Evolutionary conservation across 2,888 invertebrate species (phyloP).

Genomic region (Saturnia japonica): DNA sequence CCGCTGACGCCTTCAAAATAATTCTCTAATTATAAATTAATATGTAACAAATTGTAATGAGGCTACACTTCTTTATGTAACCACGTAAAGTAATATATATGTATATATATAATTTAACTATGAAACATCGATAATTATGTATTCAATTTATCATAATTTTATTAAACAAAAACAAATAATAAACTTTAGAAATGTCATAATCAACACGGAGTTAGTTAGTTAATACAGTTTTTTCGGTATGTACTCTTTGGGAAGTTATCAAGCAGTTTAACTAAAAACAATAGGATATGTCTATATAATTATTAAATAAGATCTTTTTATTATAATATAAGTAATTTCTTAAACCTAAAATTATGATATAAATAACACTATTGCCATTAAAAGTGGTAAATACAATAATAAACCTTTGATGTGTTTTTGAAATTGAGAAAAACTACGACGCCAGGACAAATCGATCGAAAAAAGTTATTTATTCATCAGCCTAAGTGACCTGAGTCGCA

Average conservation of each 20-base stretch:
- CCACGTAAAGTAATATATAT: background rate
- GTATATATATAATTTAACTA: background rate
- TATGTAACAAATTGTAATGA: too few relatives aligned
- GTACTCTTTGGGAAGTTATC: slow-evolving; percentile 37
- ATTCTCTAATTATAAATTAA: background rate
- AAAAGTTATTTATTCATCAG: too few relatives aligned
- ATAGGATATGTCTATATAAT: slow-evolving; percentile 1
- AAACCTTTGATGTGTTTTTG: background rate
- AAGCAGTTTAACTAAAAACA: background rate
- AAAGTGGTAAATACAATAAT: background rate
- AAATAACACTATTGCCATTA: background rate
- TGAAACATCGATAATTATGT: background rate
- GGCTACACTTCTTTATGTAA: background rate
- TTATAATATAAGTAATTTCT: slow-evolving; percentile 17
- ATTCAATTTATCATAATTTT: background rate
- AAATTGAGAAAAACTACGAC: background rate
- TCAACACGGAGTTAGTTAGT: slow-evolving; percentile 27
- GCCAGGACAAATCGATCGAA: background rate
- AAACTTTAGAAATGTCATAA: slow-evolving; percentile 64
- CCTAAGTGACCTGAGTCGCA: too few relatives aligned
- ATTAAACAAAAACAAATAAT: slow-evolving; percentile 39
- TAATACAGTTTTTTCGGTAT: slow-evolving; percentile 24
- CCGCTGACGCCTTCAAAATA: background rate
- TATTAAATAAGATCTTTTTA: slow-evolving; percentile 34
- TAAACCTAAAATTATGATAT: slow-evolving; percentile 9